Conservation (phyloP, 2,888 invertebrate species). For the Morinoia aosen region DNA sequence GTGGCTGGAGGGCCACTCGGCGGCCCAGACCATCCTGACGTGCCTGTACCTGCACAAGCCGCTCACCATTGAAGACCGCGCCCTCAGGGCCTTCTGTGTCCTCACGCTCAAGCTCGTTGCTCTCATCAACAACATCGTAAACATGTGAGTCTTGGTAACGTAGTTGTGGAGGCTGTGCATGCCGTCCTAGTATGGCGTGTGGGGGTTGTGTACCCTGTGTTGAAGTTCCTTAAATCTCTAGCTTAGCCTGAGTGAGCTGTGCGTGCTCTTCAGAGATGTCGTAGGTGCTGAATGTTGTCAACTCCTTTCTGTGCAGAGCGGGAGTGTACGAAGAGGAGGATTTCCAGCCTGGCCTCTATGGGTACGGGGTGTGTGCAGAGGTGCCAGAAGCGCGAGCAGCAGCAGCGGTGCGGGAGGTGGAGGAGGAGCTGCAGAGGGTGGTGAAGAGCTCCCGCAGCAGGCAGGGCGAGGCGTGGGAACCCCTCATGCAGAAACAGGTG, state of each 20-base stretch:
- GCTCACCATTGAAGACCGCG: slow-evolving; percentile 84
- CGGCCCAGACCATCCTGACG: slow-evolving; percentile 97
- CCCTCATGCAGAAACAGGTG: slow-evolving; percentile 67
- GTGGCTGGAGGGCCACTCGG: slow-evolving; percentile 96
- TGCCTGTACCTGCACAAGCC: slow-evolving; percentile 96
- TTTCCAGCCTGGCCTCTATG: slow-evolving; percentile 93
- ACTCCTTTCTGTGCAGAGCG: slow-evolving; percentile 74
- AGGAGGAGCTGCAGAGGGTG: slow-evolving; percentile 87
- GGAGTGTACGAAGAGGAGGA: slow-evolving; percentile 96
- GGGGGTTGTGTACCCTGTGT: background rate
- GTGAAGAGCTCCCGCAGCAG: slow-evolving; percentile 69
- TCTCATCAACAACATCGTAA: slow-evolving; percentile 88
- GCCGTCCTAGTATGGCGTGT: slow-evolving; percentile 64
- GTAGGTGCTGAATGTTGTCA: too few species aligned
- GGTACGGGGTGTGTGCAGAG: slow-evolving; percentile 77
- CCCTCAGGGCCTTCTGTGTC: slow-evolving; percentile 87
- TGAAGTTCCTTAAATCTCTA: background rate
- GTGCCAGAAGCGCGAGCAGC: slow-evolving; percentile 85
- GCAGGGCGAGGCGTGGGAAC: slow-evolving; percentile 67
- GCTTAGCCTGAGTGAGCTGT: background rate
- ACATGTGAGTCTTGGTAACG: slow-evolving; percentile 76
- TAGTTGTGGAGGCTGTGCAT: background rate
- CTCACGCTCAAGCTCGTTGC: slow-evolving; percentile 90
- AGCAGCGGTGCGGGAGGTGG: slow-evolving; percentile 88
- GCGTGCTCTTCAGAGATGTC: too few species aligned